Evolutionary conservation across 2,888 invertebrate species (phyloP).

Genomic region (Eutolmus rufibarbis): DNA sequence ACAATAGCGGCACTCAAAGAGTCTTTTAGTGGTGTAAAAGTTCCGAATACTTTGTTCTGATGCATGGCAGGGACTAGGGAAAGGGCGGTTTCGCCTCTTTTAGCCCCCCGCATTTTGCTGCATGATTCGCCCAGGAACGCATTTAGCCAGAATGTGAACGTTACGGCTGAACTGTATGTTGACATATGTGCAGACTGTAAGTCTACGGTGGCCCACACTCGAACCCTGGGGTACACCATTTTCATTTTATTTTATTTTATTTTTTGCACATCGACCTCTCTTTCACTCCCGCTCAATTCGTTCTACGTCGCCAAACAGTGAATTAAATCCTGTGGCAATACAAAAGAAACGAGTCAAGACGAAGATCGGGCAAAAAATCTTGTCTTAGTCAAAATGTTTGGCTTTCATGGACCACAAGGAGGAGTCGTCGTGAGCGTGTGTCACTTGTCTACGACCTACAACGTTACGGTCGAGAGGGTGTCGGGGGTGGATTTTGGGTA

Average conservation of each 20-base stretch:
- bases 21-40: conserved; percentile 10
- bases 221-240: neutral
- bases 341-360: neutral
- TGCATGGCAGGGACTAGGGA: neutral
- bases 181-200: neutral
- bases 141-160: neutral
- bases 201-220: neutral
- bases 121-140: neutral
- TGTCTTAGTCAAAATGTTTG: neutral
- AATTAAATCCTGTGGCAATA: neutral
- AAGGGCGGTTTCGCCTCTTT: neutral
- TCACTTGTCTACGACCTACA: neutral
- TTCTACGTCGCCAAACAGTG: neutral
- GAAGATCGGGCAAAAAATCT: neutral
- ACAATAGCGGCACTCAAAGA: neutral
- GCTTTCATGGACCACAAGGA: neutral
- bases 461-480: neutral
- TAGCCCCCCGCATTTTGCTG: neutral
- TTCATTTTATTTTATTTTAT: neutral
- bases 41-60: neutral
- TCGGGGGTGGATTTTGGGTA: neutral
- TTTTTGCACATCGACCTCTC: neutral
- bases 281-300: neutral
- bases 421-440: neutral
- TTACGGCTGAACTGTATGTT: neutral